phyloP scores from a whole-genome alignment of 92 coral and sea anemone species.

The Micromussa lordhowensis region DNA sequence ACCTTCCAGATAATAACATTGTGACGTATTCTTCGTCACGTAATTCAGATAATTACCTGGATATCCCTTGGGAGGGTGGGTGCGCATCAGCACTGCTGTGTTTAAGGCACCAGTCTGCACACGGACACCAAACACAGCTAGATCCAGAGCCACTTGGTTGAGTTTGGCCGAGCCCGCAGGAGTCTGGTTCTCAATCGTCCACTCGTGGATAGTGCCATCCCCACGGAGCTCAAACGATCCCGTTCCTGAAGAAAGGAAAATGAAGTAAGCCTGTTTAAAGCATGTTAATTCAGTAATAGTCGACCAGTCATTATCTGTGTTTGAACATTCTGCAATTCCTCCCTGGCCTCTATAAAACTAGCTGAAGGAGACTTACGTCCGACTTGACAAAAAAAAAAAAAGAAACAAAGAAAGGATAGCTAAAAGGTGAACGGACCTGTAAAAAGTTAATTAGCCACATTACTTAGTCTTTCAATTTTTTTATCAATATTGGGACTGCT shows the following conservation, averaged over 20 bases:
- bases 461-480: too few species aligned
- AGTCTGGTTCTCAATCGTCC: slow-evolving; percentile 63
- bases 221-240: slow-evolving; percentile 60
- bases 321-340: not conserved
- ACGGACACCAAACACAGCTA: slow-evolving; percentile 47
- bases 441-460: too few species aligned
- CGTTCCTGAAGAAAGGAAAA: slow-evolving; percentile 18
- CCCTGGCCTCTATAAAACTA: too few species aligned
- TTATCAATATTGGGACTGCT: too few species aligned
- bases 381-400: too few species aligned
- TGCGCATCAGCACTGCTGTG: slow-evolving; percentile 32
- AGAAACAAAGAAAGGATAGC: too few species aligned
- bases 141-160: slow-evolving; percentile 34
- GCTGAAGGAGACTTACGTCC: too few species aligned
- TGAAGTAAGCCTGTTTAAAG: not conserved
- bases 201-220: slow-evolving; percentile 52
- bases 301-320: too few species aligned
- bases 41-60: slow-evolving; percentile 16
- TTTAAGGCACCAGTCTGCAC: slow-evolving; percentile 34
- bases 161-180: slow-evolving; percentile 61
- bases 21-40: not conserved
- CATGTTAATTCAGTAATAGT: not conserved
- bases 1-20: not conserved
- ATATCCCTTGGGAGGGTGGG: slow-evolving; percentile 52
- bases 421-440: too few species aligned